Evolutionary conservation across 2,888 invertebrate genomes (phyloP), one percentile per base, ranked within the genome.

Genomic region (Euzetes globulus): DNA sequence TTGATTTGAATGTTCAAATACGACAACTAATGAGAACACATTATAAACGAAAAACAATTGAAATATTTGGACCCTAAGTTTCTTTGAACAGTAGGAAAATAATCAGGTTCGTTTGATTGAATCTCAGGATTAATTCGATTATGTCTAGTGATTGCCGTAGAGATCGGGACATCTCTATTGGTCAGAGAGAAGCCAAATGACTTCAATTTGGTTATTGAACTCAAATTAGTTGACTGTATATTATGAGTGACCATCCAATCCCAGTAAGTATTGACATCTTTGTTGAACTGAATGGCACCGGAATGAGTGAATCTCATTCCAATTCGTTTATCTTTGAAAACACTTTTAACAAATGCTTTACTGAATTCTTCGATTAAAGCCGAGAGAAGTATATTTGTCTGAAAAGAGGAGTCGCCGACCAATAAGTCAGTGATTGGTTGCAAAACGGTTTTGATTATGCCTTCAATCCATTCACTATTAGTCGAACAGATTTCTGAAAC

Each of bases 281-380:
- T 65, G 11, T 29, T 65, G 65, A 65, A 37, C 41, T 65, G 65
- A 65, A 65, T 9, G 37, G 65, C 65, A 19, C 65, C 65, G 1
- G 37, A 65, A 65, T 17, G 15, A 4, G 65, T 33, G 17, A 65
- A 65, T 6, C 33, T 17, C 15, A n/a, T 9, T 37, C n/a, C 9
- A n/a, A 65, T 37, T 65, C 19, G 6, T 2, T 65, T 33, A n/a
- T 65, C 19, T 37, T 37, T 33, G 2, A 19, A 4, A 11, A 65
- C 7, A 33, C 65, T 33, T 17, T 65, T 19, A n/a, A 65, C 2
- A 27, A 65, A 41, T n/a, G 65, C 65, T 65, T 33, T 65, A 9
- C 19, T 13, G 37, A 65, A 65, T n/a, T 65, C 65, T 33, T 65
- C 41, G 65, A 65, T 65, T 37, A 65, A n/a, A 41, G 29, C 33